Base-by-base conservation (phyloP, 2,113 vertebrate species). In the Indicator indicator region DNA sequence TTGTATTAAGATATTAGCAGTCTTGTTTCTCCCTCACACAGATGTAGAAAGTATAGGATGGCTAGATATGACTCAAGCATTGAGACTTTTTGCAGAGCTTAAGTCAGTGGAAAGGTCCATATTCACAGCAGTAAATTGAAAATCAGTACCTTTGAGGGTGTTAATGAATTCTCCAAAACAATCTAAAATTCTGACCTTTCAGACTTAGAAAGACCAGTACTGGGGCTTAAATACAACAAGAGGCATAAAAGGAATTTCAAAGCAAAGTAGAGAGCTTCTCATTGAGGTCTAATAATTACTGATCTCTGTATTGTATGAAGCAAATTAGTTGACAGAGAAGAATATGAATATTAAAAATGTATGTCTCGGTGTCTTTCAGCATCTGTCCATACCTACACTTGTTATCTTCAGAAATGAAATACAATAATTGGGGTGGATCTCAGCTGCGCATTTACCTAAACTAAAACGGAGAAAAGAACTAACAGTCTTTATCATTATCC, bases 391-490 rank as follows among this genome's bases (percentile, higher is more conserved):
- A 90, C 40, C 30, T 65, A 95, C 62, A 86, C 23, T 50, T 17
- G 50, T 75, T 78, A 93, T 78, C 62, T 94, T 20, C 80, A 83
- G 56, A 91, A 94, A 92, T 86, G 11, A 95, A 95, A 83, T 9
- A 93, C 76, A 74, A 81, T 91, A 96, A 93, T 70, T 95, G 82
- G 68, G 88, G 84, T 76, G 65, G 42, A 94, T 93, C 40, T 76
- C 86, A 93, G 88, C 12, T 46, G 68, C 54, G 68, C 76, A 83
- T 93, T 92, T 96, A 32, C 69, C 67, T 92, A 88, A 93, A 71
- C 80, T 77, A 88, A 90, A 95, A 58, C 23, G 38, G 48, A 84
- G 62, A 48, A 92, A 83, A 75, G 73, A 92, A 81, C 28, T 30
- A 91, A 63, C 13, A 88, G 48, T 82, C 64, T 77, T 74, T 81